Evolutionary conservation across 2,888 invertebrate species (phyloP).

Genomic region (Zonitis immaculata): DNA sequence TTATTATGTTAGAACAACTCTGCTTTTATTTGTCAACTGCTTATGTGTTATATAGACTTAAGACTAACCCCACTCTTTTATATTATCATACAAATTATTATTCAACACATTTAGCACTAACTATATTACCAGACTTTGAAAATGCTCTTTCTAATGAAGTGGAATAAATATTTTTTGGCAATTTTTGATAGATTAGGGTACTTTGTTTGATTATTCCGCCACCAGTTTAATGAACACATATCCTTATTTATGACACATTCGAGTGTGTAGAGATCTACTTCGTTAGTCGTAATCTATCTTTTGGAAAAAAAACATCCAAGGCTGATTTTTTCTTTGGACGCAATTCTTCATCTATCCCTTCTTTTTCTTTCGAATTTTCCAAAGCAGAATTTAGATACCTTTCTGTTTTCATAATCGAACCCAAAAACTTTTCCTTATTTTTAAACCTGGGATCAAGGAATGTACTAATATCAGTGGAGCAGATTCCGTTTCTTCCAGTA

Average conservation of each 20-base stretch:
- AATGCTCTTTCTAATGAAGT: slow-evolving; percentile 8
- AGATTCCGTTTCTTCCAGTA: slow-evolving; percentile 4
- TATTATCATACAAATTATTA: no score
- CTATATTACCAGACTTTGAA: slow-evolving; percentile 10
- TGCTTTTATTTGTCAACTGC: no score
- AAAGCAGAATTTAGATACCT: slow-evolving; percentile 7
- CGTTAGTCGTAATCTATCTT: slow-evolving; percentile 9
- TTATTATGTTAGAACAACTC: no score
- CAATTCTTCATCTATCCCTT: slow-evolving; percentile 2
- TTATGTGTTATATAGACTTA: no score
- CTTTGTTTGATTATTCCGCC: slow-evolving; percentile 3
- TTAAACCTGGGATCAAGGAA: slow-evolving; percentile 18
- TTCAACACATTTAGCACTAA: slow-evolving; percentile 7
- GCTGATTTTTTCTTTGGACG: slow-evolving; percentile 13
- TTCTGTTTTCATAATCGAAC: slow-evolving; percentile 10
- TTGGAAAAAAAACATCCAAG: slow-evolving; percentile 14
- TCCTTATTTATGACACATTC: slow-evolving; percentile 4
- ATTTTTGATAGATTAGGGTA: slow-evolving; percentile 4
- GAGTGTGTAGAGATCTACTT: slow-evolving; percentile 11
- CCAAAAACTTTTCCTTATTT: slow-evolving; percentile 15
- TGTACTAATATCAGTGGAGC: slow-evolving; percentile 11
- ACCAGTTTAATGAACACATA: slow-evolving; percentile 4
- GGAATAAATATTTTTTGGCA: slow-evolving; percentile 9
- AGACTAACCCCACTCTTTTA: no score
- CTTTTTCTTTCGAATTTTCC: slow-evolving; percentile 1